Percentiles rank a stretch among this genome's conserved stretches.
phyloP scores from a whole-genome alignment of 2,797 vertebrate species.

The Mormyrus proboscirostris region DNA sequence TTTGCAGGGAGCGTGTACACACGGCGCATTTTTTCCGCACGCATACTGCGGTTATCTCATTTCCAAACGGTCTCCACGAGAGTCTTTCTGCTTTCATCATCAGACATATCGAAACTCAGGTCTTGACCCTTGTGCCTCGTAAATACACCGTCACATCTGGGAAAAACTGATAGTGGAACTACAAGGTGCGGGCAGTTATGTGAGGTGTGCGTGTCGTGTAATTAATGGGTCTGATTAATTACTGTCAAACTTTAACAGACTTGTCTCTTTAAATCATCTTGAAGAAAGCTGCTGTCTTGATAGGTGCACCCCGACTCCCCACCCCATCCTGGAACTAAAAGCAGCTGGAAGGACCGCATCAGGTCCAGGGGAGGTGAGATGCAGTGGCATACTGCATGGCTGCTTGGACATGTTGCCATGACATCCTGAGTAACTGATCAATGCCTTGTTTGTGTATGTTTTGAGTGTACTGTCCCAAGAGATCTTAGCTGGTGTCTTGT shows the following conservation, averaged over 20 bases:
- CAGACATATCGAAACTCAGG: not conserved
- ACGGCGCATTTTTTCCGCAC: not conserved
- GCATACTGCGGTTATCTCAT: not conserved
- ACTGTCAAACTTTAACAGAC: not conserved
- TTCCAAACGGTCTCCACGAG: not conserved
- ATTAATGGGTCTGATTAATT: not conserved
- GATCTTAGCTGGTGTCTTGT: not conserved
- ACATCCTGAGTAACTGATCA: not conserved
- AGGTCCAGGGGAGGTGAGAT: not conserved
- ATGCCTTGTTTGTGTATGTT: not conserved
- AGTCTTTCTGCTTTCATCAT: not conserved
- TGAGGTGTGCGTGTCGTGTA: not conserved
- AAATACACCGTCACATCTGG: not conserved
- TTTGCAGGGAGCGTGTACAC: not conserved
- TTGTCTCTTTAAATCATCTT: not conserved
- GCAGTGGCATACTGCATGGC: not conserved
- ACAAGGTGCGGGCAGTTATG: not conserved
- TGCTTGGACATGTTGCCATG: not conserved
- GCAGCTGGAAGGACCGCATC: not conserved
- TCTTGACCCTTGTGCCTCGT: not conserved
- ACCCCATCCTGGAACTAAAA: not conserved
- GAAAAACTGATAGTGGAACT: not conserved
- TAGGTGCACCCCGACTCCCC: not conserved
- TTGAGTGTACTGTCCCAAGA: not conserved
- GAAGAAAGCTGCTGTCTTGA: not conserved